Base-by-base conservation (phyloP, 2,113 vertebrate species). In the Porphyrio hochstetteri region DNA sequence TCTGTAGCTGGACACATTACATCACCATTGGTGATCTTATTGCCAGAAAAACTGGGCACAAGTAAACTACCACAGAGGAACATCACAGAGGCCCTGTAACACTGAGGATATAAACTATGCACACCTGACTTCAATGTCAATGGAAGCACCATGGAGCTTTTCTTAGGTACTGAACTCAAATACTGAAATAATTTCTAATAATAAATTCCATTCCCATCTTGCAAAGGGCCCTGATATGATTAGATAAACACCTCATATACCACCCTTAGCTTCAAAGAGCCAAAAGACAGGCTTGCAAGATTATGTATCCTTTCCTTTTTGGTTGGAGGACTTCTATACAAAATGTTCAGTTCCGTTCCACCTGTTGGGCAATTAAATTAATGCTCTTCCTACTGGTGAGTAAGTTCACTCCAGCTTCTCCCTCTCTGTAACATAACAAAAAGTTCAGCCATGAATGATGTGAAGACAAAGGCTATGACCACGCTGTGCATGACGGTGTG, bases 391-490 rank as follows among this genome's bases (percentile, higher is more conserved):
- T 68, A 60, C 38, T n/a, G 27, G 29, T 50, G 18, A 57, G 25
- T 29, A 93, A 38, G 71, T 69, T 33, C 72, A 29, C 35, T 56
- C 33, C 56, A 90, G 76, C 23, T 40, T 78, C 64, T 78, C 5
- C 6, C 18, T 2, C 25, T 65, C 31, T 48, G 38, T 17, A 70
- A 61, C 20, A 10, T 3, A 60, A 71, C 53, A 12, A 65, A 55
- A 46, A 53, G 28, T 72, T 48, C 42, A 75, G 31, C 64, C 59
- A 82, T 0, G 2, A 19, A 40, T 0, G 0, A 25, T 0, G 0
- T 7, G 25, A 91, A 79, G 68, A 55, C 33, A 88, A 85, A 72
- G 38, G 40, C 65, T 63, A 31, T 20, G 24, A 42, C 42, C 1
- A 0, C 6, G 25, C 50, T 24, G 29, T 11, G 23, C 60, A 35